phyloP scores from a whole-genome alignment of 1,140 invertebrate genomes.

The Zaprionus inermis region DNA sequence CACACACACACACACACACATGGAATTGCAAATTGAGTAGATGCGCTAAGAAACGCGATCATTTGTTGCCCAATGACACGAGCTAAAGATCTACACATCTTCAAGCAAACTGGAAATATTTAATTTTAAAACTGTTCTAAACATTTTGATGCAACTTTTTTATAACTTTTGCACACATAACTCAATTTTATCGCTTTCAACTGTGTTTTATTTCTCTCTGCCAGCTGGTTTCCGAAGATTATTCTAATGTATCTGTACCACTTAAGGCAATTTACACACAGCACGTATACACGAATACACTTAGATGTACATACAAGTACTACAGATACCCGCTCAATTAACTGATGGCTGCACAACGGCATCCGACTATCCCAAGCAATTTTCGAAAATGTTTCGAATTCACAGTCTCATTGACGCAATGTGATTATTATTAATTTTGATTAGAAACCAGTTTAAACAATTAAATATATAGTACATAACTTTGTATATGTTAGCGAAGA shows the following conservation, averaged over 20 bases:
- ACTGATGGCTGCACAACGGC: not conserved
- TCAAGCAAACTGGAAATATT: not conserved
- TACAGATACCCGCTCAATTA: conserved; percentile 1
- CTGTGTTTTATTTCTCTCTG: not conserved
- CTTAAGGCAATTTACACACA: conserved; percentile 9
- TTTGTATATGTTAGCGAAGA: conserved; percentile 1
- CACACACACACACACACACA: not conserved
- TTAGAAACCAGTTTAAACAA: conserved; percentile 49
- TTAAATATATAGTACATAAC: conserved; percentile 15
- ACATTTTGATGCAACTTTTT: not conserved
- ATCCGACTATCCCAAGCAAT: not conserved
- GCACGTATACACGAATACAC: not conserved
- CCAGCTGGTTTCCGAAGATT: conserved; percentile 6
- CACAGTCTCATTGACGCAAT: conserved; percentile 18
- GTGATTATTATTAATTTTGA: conserved; percentile 48
- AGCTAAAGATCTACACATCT: not conserved
- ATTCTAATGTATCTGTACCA: conserved; percentile 17
- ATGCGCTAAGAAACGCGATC: not conserved
- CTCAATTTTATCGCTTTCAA: not conserved
- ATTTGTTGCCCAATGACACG: conserved; percentile 5
- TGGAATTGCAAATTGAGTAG: conserved; percentile 25
- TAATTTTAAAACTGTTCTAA: not conserved
- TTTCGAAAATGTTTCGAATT: not conserved
- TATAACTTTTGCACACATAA: not conserved
- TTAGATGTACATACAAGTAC: not conserved